These are phyloP conservation scores for Alcis repandata DNA, from an alignment of 2,888 invertebrate genomes.

Conservation along the genomic window DNA sequence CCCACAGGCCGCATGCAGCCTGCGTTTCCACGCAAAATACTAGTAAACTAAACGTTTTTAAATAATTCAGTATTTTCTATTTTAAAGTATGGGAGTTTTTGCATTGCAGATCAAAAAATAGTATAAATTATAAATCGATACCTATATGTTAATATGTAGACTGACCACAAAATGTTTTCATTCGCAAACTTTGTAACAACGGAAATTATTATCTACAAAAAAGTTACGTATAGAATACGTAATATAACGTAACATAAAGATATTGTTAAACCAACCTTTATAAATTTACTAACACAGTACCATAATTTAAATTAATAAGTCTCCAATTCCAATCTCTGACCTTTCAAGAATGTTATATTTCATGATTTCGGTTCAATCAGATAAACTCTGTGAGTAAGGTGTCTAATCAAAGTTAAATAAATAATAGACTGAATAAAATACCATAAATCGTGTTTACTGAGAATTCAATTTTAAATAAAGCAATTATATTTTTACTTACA, in stretches of 20 bases:
- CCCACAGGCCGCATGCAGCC: no score
- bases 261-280: not conserved
- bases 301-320: slow-evolving; percentile 1
- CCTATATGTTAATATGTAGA: no score
- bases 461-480: not conserved
- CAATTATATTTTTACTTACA: no score
- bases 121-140: no score
- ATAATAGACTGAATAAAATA: not conserved
- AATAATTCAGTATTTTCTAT: no score
- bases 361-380: slow-evolving; percentile 10
- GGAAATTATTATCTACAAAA: not conserved
- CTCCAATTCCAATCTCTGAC: slow-evolving; percentile 6
- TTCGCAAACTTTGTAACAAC: no score
- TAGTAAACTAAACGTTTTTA: no score
- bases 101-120: no score
- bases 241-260: not conserved
- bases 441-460: not conserved
- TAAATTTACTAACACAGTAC: not conserved
- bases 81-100: no score
- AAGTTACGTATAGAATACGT: not conserved
- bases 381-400: slow-evolving; percentile 4
- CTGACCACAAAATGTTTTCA: no score
- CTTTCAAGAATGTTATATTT: slow-evolving; percentile 14
- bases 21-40: no score
- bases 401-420: slow-evolving; percentile 5